Conservation (phyloP, 1,140 invertebrate genomes). For the Procambarus virginalis region DNA sequence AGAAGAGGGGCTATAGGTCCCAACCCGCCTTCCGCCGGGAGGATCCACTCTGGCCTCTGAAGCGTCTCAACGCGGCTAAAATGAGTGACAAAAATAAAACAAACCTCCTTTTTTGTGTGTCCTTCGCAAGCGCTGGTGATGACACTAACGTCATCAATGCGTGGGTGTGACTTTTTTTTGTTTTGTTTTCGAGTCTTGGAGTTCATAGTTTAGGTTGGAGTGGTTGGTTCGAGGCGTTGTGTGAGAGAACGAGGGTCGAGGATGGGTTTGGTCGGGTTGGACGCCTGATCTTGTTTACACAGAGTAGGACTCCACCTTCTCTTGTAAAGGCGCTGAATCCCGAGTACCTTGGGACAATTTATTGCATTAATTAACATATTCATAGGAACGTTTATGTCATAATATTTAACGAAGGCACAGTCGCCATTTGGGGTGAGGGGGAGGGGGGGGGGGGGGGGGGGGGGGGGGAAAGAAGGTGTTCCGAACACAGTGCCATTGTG, state of each 20-base stretch:
- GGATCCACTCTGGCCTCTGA: slow-evolving; percentile 15
- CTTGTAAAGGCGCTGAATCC: slow-evolving; percentile 61
- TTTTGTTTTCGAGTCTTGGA: too few species aligned
- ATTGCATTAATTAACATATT: slow-evolving; percentile 67
- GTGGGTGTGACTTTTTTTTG: too few species aligned
- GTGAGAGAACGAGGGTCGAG: too few species aligned
- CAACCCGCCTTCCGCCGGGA: slow-evolving; percentile 9
- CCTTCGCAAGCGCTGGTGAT: too few species aligned
- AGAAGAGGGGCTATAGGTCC: too few species aligned
- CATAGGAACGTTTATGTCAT: slow-evolving; percentile 62
- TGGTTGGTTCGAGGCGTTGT: too few species aligned
- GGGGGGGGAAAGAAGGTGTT: background rate
- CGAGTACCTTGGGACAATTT: slow-evolving; percentile 64
- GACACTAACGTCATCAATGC: too few species aligned
- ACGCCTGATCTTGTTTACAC: slow-evolving; percentile 59
- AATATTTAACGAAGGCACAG: slow-evolving; percentile 63
- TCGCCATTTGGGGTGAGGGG: slow-evolving; percentile 17
- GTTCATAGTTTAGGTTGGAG: too few species aligned
- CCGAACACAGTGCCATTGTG: too few species aligned
- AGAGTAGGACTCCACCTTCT: slow-evolving; percentile 53
- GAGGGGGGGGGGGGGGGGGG: background rate
- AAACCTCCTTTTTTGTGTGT: too few species aligned
- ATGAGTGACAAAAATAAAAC: too few species aligned
- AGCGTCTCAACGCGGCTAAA: background rate
- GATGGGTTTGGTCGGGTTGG: slow-evolving; percentile 4